phyloP scores from a whole-genome alignment of 2,113 vertebrate species.

The Tenrec ecaudatus region DNA sequence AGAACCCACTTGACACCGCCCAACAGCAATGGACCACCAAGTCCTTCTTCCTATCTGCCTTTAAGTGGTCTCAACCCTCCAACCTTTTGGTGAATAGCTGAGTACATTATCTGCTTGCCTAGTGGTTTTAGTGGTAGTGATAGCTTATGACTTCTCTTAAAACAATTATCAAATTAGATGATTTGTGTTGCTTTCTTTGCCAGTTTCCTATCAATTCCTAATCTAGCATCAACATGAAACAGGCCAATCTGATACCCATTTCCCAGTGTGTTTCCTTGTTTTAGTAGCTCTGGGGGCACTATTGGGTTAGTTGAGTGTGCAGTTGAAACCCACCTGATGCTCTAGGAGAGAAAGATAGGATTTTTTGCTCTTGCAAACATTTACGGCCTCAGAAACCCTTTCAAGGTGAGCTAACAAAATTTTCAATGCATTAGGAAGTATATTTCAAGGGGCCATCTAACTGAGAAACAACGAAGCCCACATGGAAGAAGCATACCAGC shows the following conservation, averaged over 20 bases:
- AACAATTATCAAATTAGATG: not conserved
- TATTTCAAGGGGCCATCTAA: slow-evolving; percentile 1
- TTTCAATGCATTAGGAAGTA: slow-evolving; percentile 50
- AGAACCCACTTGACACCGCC: not conserved
- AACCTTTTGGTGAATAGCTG: not conserved
- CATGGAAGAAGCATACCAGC: too few species aligned
- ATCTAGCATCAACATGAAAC: not conserved
- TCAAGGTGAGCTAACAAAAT: slow-evolving; percentile 51
- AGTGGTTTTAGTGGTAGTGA: not conserved
- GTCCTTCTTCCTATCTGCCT: not conserved
- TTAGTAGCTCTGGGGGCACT: too few species aligned
- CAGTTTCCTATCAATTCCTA: not conserved
- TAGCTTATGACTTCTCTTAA: not conserved
- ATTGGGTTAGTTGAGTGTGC: too few species aligned
- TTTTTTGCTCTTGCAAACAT: too few species aligned
- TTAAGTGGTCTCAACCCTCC: not conserved
- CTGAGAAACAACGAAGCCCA: too few species aligned
- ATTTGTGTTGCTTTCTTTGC: not conserved
- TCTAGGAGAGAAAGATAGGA: too few species aligned
- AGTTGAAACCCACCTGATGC: too few species aligned
- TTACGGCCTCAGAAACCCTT: not conserved
- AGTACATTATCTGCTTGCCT: not conserved
- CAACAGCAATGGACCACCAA: not conserved
- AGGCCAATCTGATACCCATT: not conserved
- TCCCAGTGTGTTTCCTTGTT: not conserved